Evolutionary conservation across 2,797 vertebrate species (phyloP).

Genomic region (Erethizon dorsatum): DNA sequence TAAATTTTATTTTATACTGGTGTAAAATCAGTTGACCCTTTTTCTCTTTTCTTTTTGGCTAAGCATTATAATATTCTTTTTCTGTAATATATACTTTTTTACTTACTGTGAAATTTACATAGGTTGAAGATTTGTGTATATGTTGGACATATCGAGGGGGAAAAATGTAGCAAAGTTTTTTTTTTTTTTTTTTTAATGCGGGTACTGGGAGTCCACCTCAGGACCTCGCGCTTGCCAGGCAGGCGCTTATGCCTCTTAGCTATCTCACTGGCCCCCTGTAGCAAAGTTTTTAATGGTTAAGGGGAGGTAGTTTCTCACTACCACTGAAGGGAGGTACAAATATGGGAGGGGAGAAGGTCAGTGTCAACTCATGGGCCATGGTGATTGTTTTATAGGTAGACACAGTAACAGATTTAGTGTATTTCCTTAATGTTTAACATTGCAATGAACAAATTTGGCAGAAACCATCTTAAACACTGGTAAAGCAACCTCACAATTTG

Average conservation of each 20-base stretch:
- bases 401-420: background rate
- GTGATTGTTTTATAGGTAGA: background rate
- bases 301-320: background rate
- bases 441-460: background rate
- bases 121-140: background rate
- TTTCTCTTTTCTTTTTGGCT: background rate
- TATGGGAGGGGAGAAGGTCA: background rate
- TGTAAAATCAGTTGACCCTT: constrained; percentile 32
- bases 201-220: too few species aligned
- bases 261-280: too few species aligned
- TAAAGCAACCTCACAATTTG: background rate
- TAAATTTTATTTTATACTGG: constrained; percentile 16
- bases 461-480: background rate
- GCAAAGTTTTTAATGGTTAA: background rate
- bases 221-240: too few species aligned
- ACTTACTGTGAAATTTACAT: background rate
- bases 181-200: too few species aligned
- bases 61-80: background rate
- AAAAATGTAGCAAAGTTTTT: background rate
- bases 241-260: too few species aligned
- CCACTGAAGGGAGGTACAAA: background rate
- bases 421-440: background rate
- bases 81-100: background rate
- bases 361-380: background rate
- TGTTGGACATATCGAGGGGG: background rate